Percentiles rank a stretch among this genome's conserved stretches.
Evolutionary conservation across 2,888 invertebrate genomes (phyloP).

Genomic region (Mayetiola destructor): DNA sequence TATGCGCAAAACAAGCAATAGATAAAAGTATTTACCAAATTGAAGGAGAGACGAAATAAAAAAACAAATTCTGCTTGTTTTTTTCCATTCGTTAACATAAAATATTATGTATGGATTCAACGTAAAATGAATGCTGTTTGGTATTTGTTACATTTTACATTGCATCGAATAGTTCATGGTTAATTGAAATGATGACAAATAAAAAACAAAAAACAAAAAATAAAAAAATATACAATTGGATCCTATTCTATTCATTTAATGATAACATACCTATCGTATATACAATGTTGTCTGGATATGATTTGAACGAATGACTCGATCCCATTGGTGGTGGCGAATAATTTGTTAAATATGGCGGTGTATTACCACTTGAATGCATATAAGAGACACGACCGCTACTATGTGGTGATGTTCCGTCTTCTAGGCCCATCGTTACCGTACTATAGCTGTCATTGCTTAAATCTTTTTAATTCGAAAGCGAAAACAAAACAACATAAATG

Average conservation of each 20-base stretch:
- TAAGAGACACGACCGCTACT: conserved; percentile 48
- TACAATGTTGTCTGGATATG: conserved; percentile 67
- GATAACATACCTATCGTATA: conserved; percentile 48
- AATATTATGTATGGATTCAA: too few species aligned
- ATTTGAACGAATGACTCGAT: conserved; percentile 58
- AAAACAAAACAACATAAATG: neutral
- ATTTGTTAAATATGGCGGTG: conserved; percentile 66
- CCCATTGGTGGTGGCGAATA: conserved; percentile 62
- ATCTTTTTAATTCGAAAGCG: conserved; percentile 39
- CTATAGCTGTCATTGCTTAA: conserved; percentile 82
- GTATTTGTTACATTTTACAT: too few species aligned
- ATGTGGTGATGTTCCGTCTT: conserved; percentile 64
- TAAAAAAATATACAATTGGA: neutral
- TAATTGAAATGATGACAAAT: neutral
- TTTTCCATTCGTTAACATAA: too few species aligned
- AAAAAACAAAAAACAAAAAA: neutral
- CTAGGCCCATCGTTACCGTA: conserved; percentile 71
- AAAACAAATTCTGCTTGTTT: too few species aligned
- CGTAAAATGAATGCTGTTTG: too few species aligned
- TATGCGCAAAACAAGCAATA: too few species aligned
- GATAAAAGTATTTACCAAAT: too few species aligned
- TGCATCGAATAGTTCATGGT: too few species aligned
- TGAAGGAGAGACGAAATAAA: too few species aligned
- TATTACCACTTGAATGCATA: conserved; percentile 47
- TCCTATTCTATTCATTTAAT: neutral